Evolutionary conservation across 2,888 invertebrate species (phyloP).

Genomic region (Mimumesa dahlbomi): DNA sequence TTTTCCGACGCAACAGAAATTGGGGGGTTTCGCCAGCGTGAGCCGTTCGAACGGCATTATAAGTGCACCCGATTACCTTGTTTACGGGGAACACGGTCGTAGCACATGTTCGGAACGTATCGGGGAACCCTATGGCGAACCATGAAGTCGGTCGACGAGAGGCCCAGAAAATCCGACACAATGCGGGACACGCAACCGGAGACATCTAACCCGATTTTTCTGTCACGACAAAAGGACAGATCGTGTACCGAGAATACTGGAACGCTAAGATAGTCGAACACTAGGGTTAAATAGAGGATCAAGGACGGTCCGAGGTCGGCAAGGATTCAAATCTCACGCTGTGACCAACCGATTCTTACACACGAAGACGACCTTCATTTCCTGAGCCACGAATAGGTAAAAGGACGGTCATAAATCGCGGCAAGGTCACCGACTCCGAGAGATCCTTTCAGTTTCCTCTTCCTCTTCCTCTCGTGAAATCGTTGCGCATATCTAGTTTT

Average conservation of each 20-base stretch:
- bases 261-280: no score
- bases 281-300: slow-evolving; percentile 23
- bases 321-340: slow-evolving; percentile 69
- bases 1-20: no score
- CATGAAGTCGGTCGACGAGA: neutral
- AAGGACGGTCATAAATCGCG: slow-evolving; percentile 74
- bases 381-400: slow-evolving; percentile 67
- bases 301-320: slow-evolving; percentile 33
- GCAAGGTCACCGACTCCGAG: slow-evolving; percentile 71
- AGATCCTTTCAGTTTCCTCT: slow-evolving; percentile 60
- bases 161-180: neutral
- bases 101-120: neutral
- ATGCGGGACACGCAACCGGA: neutral
- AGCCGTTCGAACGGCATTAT: no score
- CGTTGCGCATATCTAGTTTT: slow-evolving; percentile 71
- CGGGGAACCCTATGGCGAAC: neutral
- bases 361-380: slow-evolving; percentile 73
- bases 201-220: slow-evolving; percentile 31
- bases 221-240: no score
- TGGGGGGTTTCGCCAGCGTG: no score
- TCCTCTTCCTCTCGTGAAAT: slow-evolving; percentile 43
- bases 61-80: no score
- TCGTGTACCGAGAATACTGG: no score
- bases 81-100: no score
- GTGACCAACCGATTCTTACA: slow-evolving; percentile 70